These are phyloP conservation scores for Eolophus roseicapilla DNA, from an alignment of 2,113 vertebrate species.

Conservation along the genomic window DNA sequence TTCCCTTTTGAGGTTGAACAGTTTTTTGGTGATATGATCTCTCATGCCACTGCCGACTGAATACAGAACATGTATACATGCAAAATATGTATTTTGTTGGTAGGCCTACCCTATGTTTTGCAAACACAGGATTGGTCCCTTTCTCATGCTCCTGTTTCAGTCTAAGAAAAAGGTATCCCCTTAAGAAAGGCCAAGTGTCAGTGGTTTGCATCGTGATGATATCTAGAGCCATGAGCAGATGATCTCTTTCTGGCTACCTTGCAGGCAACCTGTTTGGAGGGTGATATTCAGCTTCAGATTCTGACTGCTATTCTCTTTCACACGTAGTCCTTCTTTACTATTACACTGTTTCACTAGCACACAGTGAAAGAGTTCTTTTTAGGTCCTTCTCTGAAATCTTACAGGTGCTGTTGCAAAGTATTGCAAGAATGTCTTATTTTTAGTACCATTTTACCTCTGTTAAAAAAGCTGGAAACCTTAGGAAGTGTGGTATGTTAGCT, in stretches of 20 bases:
- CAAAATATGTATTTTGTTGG: accelerated
- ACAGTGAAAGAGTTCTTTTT: not conserved
- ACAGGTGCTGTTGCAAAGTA: not conserved
- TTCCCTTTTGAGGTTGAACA: not conserved
- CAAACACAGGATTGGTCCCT: not conserved
- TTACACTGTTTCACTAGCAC: not conserved
- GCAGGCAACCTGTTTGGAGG: not conserved
- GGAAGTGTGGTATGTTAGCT: not conserved
- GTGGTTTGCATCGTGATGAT: not conserved
- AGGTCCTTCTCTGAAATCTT: not conserved
- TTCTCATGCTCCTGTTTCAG: not conserved
- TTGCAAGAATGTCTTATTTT: not conserved
- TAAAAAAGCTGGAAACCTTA: not conserved
- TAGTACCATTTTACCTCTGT: not conserved
- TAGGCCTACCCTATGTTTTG: not conserved
- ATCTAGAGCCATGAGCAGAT: not conserved
- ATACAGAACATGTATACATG: not conserved
- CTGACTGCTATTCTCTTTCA: not conserved
- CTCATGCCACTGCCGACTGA: not conserved
- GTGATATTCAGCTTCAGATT: not conserved
- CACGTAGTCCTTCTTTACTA: not conserved
- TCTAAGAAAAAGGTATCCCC: not conserved
- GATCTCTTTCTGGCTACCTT: not conserved
- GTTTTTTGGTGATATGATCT: not conserved
- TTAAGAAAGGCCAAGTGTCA: not conserved